Evolutionary conservation across 2,888 invertebrate species (phyloP).

Genomic region (Melanotus villosus): DNA sequence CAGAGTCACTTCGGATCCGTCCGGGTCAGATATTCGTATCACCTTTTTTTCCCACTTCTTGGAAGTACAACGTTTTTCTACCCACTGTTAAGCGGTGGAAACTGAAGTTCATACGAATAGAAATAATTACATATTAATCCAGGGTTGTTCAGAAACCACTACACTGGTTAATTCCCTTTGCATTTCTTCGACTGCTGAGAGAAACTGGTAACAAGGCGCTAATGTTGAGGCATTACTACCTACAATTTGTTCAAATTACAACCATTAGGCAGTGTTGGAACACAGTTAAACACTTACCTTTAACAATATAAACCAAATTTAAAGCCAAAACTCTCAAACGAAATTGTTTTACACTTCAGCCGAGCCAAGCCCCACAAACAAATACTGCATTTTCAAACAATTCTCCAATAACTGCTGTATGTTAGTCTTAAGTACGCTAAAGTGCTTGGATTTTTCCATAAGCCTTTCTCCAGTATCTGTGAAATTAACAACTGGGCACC

Average conservation of each 20-base stretch:
- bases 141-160: too few relatives aligned
- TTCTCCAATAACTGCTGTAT: constrained; percentile 73
- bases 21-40: too few relatives aligned
- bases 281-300: constrained; percentile 55
- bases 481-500: constrained; percentile 76
- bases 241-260: constrained; percentile 32
- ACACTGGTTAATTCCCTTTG: constrained; percentile 66
- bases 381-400: constrained; percentile 83
- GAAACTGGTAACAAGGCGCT: constrained; percentile 81
- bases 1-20: too few relatives aligned
- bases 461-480: constrained; percentile 68
- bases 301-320: constrained; percentile 82
- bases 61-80: too few relatives aligned
- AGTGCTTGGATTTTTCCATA: constrained; percentile 68
- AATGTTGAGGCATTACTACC: constrained; percentile 82
- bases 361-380: constrained; percentile 87
- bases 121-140: too few relatives aligned
- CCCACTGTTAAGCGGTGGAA: too few relatives aligned
- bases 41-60: too few relatives aligned
- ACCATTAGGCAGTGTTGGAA: neutral
- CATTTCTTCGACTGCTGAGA: constrained; percentile 75
- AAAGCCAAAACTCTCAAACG: constrained; percentile 86
- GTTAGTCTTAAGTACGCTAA: constrained; percentile 67
- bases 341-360: constrained; percentile 85
- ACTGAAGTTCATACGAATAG: too few relatives aligned